Evolutionary conservation across 2,888 invertebrate species (phyloP).

Genomic region (Chrysolina americana): DNA sequence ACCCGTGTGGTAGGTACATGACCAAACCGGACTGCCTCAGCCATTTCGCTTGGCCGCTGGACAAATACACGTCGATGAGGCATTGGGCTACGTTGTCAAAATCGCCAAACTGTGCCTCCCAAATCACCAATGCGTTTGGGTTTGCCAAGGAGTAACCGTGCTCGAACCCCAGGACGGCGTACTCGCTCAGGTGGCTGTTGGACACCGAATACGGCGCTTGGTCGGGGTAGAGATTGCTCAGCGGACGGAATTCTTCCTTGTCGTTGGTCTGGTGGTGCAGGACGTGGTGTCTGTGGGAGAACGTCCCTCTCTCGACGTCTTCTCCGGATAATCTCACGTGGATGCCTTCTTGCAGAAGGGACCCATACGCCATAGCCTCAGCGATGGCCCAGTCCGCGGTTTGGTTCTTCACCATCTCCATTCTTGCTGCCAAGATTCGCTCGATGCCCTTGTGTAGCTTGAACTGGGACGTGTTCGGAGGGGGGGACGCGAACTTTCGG

Average conservation of each 20-base stretch:
- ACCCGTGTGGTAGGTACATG: slow-evolving; percentile 95
- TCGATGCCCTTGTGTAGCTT: slow-evolving; percentile 88
- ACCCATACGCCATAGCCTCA: slow-evolving; percentile 98
- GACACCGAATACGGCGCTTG: slow-evolving; percentile 98
- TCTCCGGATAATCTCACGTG: slow-evolving; percentile 96
- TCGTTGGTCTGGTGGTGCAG: slow-evolving; percentile 98
- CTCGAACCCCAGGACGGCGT: slow-evolving; percentile 80
- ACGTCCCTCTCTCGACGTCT: slow-evolving; percentile 98
- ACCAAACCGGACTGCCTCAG: slow-evolving; percentile 97
- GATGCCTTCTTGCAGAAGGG: slow-evolving; percentile 94
- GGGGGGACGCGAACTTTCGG: slow-evolving; percentile 85
- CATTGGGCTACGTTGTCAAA: slow-evolving; percentile 99
- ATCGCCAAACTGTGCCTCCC: slow-evolving; percentile 99
- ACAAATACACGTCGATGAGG: slow-evolving; percentile 94
- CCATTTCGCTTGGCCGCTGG: slow-evolving; percentile 97
- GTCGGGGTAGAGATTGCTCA: slow-evolving; percentile 94
- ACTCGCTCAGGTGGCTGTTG: slow-evolving; percentile 98
- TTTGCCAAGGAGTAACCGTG: slow-evolving; percentile 94
- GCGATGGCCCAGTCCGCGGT: slow-evolving; percentile 97
- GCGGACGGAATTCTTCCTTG: slow-evolving; percentile 80
- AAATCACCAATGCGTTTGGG: slow-evolving; percentile 95
- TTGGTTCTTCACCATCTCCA: slow-evolving; percentile 91
- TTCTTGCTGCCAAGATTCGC: slow-evolving; percentile 88
- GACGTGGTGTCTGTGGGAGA: slow-evolving; percentile 91
- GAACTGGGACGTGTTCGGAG: slow-evolving; percentile 83